Percentiles rank a stretch among this genome's conserved stretches.
Evolutionary conservation across 1,140 invertebrate species (phyloP).

Genomic region (Aphelinus certus): DNA sequence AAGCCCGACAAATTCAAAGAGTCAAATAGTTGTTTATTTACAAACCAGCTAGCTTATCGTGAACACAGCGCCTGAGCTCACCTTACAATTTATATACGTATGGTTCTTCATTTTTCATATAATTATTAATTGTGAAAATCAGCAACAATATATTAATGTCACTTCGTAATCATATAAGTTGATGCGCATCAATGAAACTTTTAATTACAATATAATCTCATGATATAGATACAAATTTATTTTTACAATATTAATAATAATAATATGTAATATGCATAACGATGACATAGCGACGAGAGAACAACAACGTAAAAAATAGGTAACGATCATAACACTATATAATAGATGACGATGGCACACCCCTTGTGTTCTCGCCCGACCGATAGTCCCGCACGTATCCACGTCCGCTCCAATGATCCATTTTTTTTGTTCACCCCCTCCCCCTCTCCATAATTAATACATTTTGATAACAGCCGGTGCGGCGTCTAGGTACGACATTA

Average conservation of each 20-base stretch:
- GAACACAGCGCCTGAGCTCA: constrained; percentile 60
- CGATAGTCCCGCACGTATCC: constrained; percentile 46
- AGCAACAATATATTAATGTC: constrained; percentile 46
- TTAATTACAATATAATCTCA: constrained; percentile 23
- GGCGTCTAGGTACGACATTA: not conserved
- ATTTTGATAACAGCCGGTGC: constrained; percentile 27
- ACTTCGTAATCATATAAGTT: constrained; percentile 30
- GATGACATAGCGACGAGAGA: constrained; percentile 32
- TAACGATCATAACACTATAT: constrained; percentile 20
- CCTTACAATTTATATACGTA: constrained; percentile 59
- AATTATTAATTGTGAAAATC: constrained; percentile 53
- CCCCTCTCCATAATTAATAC: constrained; percentile 25
- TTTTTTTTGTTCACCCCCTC: not conserved
- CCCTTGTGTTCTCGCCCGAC: constrained; percentile 14
- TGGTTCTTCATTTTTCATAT: constrained; percentile 52
- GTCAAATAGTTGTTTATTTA: constrained; percentile 66
- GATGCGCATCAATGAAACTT: constrained; percentile 8
- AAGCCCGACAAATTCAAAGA: constrained; percentile 54
- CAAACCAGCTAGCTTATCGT: constrained; percentile 64
- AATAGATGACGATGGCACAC: constrained; percentile 34
- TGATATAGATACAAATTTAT: constrained; percentile 27
- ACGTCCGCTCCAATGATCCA: not conserved
- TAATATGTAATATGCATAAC: constrained; percentile 26
- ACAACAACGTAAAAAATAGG: too few species aligned
- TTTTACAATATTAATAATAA: constrained; percentile 21